Evolutionary conservation across 2,113 vertebrate genomes (phyloP).

Genomic region (Tragelaphus strepsiceros): DNA sequence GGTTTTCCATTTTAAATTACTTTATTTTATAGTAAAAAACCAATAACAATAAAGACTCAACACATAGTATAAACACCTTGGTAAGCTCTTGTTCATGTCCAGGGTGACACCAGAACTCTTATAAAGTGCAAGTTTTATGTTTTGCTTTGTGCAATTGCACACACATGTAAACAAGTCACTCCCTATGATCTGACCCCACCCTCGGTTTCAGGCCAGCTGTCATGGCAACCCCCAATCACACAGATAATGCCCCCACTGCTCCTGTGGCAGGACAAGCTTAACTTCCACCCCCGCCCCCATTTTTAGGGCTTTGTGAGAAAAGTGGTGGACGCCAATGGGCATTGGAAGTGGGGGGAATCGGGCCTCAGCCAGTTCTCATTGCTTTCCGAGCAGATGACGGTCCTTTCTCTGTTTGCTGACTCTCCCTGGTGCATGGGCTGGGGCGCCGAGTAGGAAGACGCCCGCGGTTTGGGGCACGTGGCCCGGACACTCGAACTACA

Average conservation of each 20-base stretch:
- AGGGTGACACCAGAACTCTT: slow-evolving; percentile 64
- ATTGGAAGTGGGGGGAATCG: neutral
- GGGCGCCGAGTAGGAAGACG: neutral
- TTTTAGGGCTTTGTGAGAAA: neutral
- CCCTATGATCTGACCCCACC: slow-evolving; percentile 36
- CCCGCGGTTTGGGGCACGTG: neutral
- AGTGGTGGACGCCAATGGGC: neutral
- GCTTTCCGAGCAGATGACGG: slow-evolving; percentile 38
- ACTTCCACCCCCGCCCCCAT: neutral
- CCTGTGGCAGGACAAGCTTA: neutral
- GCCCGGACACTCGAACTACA: neutral
- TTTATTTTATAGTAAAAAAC: slow-evolving; percentile 81
- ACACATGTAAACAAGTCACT: slow-evolving; percentile 81
- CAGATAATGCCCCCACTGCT: neutral
- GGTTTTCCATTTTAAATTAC: slow-evolving; percentile 56
- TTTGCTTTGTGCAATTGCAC: slow-evolving; percentile 38
- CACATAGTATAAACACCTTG: slow-evolving; percentile 75
- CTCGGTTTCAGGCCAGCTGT: neutral
- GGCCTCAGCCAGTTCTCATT: neutral
- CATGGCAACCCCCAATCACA: slow-evolving; percentile 42
- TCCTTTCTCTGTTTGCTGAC: neutral
- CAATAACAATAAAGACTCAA: slow-evolving; percentile 58
- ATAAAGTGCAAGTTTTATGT: slow-evolving; percentile 77
- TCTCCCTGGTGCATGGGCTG: neutral
- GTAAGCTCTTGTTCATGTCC: slow-evolving; percentile 79